These are phyloP conservation scores for Drosophila varians DNA, from an alignment of 1,140 invertebrate genomes.

Conservation along the genomic window DNA sequence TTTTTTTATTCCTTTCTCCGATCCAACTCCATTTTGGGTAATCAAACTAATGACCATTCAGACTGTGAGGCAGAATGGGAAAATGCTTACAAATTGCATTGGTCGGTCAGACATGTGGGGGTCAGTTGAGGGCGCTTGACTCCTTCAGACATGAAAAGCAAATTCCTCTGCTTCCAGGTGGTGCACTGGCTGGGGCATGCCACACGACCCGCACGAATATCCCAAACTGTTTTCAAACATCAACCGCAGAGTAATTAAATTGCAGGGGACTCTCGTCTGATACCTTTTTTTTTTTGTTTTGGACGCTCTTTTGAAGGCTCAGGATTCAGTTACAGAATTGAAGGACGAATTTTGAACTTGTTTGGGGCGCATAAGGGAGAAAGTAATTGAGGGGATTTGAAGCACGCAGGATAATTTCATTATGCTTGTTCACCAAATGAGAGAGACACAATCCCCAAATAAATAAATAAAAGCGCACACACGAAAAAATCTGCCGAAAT, in stretches of 20 bases:
- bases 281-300: slow-evolving; percentile 16
- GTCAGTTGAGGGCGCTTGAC: slow-evolving; percentile 27
- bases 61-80: background rate
- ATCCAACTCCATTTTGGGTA: slow-evolving; percentile 35
- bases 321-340: slow-evolving; percentile 12
- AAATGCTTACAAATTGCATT: slow-evolving; percentile 50
- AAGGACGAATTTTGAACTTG: slow-evolving; percentile 74
- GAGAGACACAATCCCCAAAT: slow-evolving; percentile 37
- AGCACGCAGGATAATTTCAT: slow-evolving; percentile 48
- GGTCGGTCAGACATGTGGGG: slow-evolving; percentile 34
- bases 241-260: slow-evolving; percentile 72
- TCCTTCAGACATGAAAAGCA: slow-evolving; percentile 25
- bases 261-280: slow-evolving; percentile 42
- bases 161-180: slow-evolving; percentile 33
- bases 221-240: slow-evolving; percentile 32
- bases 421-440: slow-evolving; percentile 22
- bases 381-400: slow-evolving; percentile 3
- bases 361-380: background rate
- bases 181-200: slow-evolving; percentile 6
- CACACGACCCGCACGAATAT: slow-evolving; percentile 23
- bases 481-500: slow-evolving; percentile 13
- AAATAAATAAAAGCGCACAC: slow-evolving; percentile 58
- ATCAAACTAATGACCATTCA: slow-evolving; percentile 64
- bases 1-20: background rate
- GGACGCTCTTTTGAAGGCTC: no score